These are phyloP conservation scores for Cladorhizidae sp. DNA, from an alignment of 37 sponge, comb jelly and placozoan genomes.

Conservation along the genomic window DNA sequence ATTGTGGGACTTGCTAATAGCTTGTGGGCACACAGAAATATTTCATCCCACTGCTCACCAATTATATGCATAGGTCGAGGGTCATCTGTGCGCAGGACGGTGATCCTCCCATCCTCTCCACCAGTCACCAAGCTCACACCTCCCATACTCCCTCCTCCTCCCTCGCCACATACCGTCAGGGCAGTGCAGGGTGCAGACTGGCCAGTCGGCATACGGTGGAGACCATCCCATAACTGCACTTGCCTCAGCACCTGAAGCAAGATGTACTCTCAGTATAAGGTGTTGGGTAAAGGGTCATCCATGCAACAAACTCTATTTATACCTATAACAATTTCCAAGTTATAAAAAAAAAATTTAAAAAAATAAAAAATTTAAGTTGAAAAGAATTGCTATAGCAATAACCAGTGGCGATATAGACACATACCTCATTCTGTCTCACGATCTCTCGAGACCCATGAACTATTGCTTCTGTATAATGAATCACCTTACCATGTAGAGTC, in stretches of 20 bases:
- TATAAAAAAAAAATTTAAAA: not conserved
- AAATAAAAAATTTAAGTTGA: too few species aligned
- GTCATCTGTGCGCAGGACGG: constrained; percentile 13
- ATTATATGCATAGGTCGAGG: constrained; percentile 8
- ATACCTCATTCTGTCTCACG: too few species aligned
- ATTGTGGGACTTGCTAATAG: too few species aligned
- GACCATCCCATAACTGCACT: constrained; percentile 8
- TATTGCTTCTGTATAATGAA: too few species aligned
- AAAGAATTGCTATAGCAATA: too few species aligned
- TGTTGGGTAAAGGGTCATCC: not conserved
- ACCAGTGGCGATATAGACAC: too few species aligned
- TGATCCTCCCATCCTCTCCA: constrained; percentile 70
- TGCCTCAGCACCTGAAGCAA: not conserved
- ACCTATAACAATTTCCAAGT: not conserved
- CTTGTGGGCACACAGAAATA: not conserved
- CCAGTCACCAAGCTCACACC: constrained; percentile 46
- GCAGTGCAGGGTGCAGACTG: constrained; percentile 40
- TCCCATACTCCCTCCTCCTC: not conserved
- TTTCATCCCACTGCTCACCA: constrained; percentile 17
- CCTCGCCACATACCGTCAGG: constrained; percentile 18
- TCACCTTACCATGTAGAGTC: too few species aligned
- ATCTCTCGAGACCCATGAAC: too few species aligned
- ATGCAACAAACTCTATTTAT: too few species aligned
- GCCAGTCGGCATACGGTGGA: constrained; percentile 1
- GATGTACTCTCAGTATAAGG: not conserved